phyloP scores from a whole-genome alignment of 2,113 vertebrate species.

The Gopherus flavomarginatus region DNA sequence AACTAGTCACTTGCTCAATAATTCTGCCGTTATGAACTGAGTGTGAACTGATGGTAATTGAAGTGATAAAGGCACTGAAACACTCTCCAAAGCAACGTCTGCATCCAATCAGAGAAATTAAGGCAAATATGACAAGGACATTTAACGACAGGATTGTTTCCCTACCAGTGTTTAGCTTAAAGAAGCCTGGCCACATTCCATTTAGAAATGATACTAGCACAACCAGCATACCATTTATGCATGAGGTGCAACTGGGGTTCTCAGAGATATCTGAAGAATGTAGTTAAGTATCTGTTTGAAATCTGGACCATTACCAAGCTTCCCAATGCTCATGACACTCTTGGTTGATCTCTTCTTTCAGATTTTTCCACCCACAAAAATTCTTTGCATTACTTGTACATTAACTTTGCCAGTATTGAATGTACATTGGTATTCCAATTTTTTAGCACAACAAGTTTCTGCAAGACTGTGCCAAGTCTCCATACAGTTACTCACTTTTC shows the following conservation, averaged over 20 bases:
- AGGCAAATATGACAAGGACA: constrained; percentile 75
- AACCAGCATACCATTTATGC: constrained; percentile 57
- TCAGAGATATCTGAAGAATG: constrained; percentile 77
- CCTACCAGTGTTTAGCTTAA: constrained; percentile 67
- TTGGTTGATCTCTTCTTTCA: constrained; percentile 46
- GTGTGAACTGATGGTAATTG: constrained; percentile 62
- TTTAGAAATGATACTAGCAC: constrained; percentile 60
- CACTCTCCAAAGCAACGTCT: constrained; percentile 70
- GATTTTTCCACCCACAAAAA: constrained; percentile 48
- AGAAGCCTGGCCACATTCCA: constrained; percentile 67
- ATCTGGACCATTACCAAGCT: constrained; percentile 61
- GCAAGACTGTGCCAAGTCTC: background rate
- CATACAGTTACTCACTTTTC: background rate
- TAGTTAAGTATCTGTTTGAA: constrained; percentile 70
- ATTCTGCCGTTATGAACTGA: constrained; percentile 57
- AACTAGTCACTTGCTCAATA: constrained; percentile 33
- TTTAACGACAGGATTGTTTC: constrained; percentile 65
- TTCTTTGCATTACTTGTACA: constrained; percentile 37
- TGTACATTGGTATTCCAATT: background rate
- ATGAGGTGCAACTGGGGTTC: constrained; percentile 42
- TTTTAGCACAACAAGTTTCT: constrained; percentile 18
- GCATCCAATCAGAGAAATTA: constrained; percentile 71
- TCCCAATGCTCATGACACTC: constrained; percentile 6
- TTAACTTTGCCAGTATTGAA: background rate
- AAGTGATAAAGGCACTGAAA: constrained; percentile 54